These are phyloP conservation scores for Alcedo atthis DNA, from an alignment of 2,797 vertebrate genomes.

Conservation along the genomic window DNA sequence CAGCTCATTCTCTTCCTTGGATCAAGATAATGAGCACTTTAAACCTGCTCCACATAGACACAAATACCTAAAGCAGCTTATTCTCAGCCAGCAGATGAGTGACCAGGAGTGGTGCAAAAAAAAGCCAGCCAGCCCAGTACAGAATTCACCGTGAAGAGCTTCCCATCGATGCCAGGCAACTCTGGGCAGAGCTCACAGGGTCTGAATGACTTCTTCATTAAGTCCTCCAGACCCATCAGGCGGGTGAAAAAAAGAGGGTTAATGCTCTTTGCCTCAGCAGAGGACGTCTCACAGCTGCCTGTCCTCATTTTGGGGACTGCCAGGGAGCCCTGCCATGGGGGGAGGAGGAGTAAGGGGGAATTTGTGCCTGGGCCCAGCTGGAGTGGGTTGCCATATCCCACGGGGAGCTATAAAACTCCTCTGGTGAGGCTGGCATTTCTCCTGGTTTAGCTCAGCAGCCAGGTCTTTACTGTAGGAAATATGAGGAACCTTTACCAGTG, in stretches of 20 bases:
- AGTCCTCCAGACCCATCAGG: not conserved
- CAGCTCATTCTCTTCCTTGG: not conserved
- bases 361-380: constrained; percentile 34
- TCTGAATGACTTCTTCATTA: rapidly evolving
- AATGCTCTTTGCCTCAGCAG: constrained; percentile 6
- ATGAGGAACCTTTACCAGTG: not conserved
- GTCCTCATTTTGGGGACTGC: constrained; percentile 21
- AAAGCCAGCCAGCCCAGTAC: not conserved
- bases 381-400: constrained; percentile 1
- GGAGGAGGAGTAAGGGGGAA: not conserved
- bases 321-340: constrained; percentile 3
- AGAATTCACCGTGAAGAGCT: not conserved
- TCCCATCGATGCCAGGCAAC: not conserved
- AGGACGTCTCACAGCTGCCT: constrained; percentile 27
- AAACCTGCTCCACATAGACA: not conserved
- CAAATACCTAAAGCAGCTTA: not conserved
- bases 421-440: constrained; percentile 19
- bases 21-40: not conserved
- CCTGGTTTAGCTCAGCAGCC: not conserved
- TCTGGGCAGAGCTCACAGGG: not conserved
- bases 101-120: not conserved
- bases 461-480: not conserved
- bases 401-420: constrained; percentile 15
- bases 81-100: not conserved
- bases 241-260: not conserved